phyloP scores from a whole-genome alignment of 2,113 vertebrate species.

The Ceyx margarethae region DNA sequence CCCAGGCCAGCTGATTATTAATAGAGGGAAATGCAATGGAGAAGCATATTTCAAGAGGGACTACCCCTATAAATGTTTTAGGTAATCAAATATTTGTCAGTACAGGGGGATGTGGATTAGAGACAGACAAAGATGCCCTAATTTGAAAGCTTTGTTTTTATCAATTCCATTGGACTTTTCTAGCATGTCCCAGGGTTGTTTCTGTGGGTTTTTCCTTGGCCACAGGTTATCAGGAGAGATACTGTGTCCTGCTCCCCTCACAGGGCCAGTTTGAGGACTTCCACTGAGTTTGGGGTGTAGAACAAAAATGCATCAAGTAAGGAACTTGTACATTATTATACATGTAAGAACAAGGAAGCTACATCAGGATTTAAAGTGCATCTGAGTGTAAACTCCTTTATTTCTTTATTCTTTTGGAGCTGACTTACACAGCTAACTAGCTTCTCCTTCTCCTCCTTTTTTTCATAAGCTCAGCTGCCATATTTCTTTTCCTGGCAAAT shows the following conservation, averaged over 20 bases:
- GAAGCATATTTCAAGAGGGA: not conserved
- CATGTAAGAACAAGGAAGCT: not conserved
- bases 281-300: not conserved
- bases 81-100: conserved; percentile 43
- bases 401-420: conserved; percentile 21
- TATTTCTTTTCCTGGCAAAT: conserved; percentile 35
- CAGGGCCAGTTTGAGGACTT: not conserved
- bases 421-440: conserved; percentile 35
- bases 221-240: not conserved
- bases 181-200: not conserved
- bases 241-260: not conserved
- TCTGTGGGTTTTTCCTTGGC: not conserved
- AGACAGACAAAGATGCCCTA: not conserved
- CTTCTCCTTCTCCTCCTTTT: not conserved
- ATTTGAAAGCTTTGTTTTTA: conserved; percentile 19
- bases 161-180: not conserved
- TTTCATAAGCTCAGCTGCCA: not conserved
- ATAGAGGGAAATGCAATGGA: not conserved
- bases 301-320: not conserved
- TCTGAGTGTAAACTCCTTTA: not conserved
- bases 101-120: not conserved
- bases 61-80: conserved; percentile 29
- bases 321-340: not conserved
- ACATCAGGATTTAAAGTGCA: not conserved
- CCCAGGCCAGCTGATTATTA: conserved; percentile 44